Evolutionary conservation across 1,140 invertebrate genomes (phyloP).

Genomic region (Ectropis grisescens): DNA sequence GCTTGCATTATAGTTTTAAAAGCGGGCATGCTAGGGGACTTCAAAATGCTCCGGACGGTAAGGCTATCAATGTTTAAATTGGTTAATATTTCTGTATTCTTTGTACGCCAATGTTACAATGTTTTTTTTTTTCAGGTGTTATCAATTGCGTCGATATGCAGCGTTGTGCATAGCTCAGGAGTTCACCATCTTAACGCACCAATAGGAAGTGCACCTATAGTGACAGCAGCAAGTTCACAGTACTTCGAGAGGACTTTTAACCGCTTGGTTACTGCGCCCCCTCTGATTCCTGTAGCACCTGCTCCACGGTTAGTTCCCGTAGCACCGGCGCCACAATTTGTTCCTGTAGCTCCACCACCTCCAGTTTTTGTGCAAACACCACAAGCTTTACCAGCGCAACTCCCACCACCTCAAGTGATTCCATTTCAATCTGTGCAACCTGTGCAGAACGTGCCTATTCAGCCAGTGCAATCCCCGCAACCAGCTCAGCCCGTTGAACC

Average conservation of each 20-base stretch:
- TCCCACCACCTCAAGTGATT: neutral
- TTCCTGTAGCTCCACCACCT: too few species aligned
- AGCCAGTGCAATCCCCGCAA: too few species aligned
- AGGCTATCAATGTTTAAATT: too few species aligned
- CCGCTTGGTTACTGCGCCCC: conserved; percentile 49
- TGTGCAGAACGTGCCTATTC: too few species aligned
- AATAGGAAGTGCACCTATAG: conserved; percentile 50
- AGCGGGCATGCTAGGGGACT: conserved; percentile 30
- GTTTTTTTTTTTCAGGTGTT: conserved; percentile 41
- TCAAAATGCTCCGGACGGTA: conserved; percentile 49
- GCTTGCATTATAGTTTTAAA: conserved; percentile 53
- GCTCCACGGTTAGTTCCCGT: conserved; percentile 16
- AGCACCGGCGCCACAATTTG: conserved; percentile 10
- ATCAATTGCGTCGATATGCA: conserved; percentile 26
- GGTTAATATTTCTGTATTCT: too few species aligned
- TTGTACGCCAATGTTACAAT: too few species aligned
- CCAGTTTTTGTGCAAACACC: too few species aligned
- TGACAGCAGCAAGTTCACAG: conserved; percentile 75
- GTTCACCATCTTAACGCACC: conserved; percentile 17
- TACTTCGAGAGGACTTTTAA: conserved; percentile 77
- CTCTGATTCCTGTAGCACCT: neutral
- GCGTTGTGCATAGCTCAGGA: conserved; percentile 29
- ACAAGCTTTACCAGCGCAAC: too few species aligned
- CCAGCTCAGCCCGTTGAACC: conserved; percentile 25
- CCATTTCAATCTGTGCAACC: too few species aligned